phyloP scores from a whole-genome alignment of 2,113 vertebrate species.

The Arothron firmamentum region DNA sequence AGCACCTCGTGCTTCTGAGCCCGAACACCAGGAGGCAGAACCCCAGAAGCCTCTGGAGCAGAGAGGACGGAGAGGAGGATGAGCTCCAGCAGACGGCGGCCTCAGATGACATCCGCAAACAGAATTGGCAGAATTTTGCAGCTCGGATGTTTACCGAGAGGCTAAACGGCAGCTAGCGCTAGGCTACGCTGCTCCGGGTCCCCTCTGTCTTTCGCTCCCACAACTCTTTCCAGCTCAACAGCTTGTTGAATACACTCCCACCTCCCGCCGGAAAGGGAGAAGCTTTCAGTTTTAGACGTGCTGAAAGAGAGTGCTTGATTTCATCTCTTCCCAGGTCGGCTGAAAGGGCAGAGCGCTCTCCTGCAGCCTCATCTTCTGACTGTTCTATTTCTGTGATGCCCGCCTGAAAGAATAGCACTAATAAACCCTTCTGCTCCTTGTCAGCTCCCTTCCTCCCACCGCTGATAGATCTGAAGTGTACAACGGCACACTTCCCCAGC shows the following conservation, averaged over 20 bases:
- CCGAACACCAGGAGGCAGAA: too few species aligned
- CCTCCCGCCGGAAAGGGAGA: not conserved
- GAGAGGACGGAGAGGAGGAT: too few species aligned
- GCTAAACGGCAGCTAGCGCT: too few species aligned
- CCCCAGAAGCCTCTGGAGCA: too few species aligned
- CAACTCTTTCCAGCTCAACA: not conserved
- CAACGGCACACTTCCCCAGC: constrained; percentile 6
- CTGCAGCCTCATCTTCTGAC: constrained; percentile 1
- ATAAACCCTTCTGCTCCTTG: constrained; percentile 35
- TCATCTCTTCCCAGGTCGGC: not conserved
- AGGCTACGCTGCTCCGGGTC: too few species aligned
- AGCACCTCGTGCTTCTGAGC: too few species aligned
- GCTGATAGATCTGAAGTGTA: constrained; percentile 29
- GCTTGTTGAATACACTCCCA: not conserved
- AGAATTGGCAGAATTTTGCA: too few species aligned
- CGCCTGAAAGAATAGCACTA: constrained; percentile 32
- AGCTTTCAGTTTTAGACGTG: not conserved
- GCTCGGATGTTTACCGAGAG: too few species aligned
- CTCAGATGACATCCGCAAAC: too few species aligned
- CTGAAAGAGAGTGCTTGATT: not conserved
- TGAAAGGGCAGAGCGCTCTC: not conserved
- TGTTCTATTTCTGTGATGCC: constrained; percentile 28
- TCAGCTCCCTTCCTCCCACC: constrained; percentile 17
- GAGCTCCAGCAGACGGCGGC: too few species aligned
- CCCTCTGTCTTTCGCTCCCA: not conserved